These are phyloP conservation scores for Diplosoma virens DNA, from an alignment of 23 tunicate genomes.

Conservation along the genomic window DNA sequence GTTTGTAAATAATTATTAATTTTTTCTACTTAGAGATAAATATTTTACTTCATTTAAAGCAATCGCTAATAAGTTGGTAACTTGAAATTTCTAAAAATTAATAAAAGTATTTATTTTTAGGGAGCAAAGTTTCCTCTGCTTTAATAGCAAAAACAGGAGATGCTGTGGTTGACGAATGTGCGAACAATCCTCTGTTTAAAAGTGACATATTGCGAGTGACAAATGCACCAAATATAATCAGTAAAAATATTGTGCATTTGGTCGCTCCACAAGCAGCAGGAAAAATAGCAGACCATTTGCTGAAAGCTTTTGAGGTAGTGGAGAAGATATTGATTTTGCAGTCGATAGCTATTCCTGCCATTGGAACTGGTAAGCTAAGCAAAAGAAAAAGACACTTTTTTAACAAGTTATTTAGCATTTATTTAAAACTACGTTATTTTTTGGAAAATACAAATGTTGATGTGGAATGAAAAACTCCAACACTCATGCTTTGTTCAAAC, in stretches of 20 bases:
- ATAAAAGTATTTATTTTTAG: no score
- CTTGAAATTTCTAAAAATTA: no score
- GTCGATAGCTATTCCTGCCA: conserved; percentile 19
- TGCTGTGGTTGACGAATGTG: not conserved
- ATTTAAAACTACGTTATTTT: no score
- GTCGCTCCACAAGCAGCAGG: not conserved
- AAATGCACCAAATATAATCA: not conserved
- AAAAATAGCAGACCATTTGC: not conserved
- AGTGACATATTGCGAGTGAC: conserved; percentile 6
- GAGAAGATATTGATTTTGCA: not conserved
- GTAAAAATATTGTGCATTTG: not conserved
- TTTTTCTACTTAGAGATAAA: no score
- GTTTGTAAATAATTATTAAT: no score
- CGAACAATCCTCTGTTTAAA: not conserved
- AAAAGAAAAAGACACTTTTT: no score
- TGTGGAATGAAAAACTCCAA: no score
- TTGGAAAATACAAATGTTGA: no score
- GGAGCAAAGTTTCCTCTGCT: not conserved
- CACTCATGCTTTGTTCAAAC: no score
- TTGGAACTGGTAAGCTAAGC: conserved; percentile 24
- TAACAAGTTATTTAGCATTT: no score
- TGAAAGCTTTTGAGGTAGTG: not conserved
- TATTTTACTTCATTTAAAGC: no score
- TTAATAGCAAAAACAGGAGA: not conserved
- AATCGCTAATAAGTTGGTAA: no score